Evolutionary conservation across 2,888 invertebrate species (phyloP), one percentile per base, ranked within the genome.

Genomic region (Limnephilus marmoratus): DNA sequence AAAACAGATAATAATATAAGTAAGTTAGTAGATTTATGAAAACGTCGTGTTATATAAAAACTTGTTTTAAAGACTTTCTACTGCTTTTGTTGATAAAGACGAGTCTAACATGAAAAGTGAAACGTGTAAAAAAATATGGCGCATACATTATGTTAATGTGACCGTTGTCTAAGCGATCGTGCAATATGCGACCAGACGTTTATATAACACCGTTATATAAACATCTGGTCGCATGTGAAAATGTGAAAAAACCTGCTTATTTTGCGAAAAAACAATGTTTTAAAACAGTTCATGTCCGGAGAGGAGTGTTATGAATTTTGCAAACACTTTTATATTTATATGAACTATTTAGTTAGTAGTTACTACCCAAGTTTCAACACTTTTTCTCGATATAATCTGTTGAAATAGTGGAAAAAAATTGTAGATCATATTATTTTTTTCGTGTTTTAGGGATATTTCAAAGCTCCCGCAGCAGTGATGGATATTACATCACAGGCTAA

Each of bases 1-100:
- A 41, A 7, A 41, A 41, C 1, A 41, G 41, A 9, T 41, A 13
- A 45, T 45, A 13, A 13, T 45, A 45, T 45, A 45, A 49, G 49
- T 4, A 49, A 13, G 49, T 13, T 49, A 15, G 49, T 45, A 45
- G 11, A 45, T 15, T 49, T 49, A 49, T 15, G 49, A 49, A 49
- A 49, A 49, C 3, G 49, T 49, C 4, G 2, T 13, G 49, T 49
- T 49, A 49, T 49, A 49, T 49, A 49, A 49, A 83, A 34, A 34
- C 34, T 37, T 7, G 68, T 68, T 68, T 45, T 68, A 37, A 86
- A 45, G 49, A 86, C 86, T 86, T 86, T 86, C 86, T 49, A 86
- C 29, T 1, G 68, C 18, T 85, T 85, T 85, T 37, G 45, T 41
- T 45, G 49, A 86, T 49, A 86, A 9, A 37, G 24, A 37, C 29